Conservation (phyloP, 2,797 vertebrate genomes). For the Sebastes diploproa region DNA sequence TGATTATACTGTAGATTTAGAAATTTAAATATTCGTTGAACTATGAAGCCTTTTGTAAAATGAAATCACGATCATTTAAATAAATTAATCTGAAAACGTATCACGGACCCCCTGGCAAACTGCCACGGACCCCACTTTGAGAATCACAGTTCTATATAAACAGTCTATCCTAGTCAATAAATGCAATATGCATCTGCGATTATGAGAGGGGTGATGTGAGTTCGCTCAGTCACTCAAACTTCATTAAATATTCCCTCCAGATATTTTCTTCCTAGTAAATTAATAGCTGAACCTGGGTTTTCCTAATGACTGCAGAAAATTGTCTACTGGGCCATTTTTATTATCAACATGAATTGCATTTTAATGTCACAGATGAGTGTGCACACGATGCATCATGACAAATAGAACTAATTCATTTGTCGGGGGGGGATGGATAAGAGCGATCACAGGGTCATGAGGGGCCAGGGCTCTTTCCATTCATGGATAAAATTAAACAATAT, state of each 20-base stretch:
- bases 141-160: conserved; percentile 25
- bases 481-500: neutral
- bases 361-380: neutral
- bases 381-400: neutral
- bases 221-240: conserved; percentile 35
- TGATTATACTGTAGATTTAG: no score
- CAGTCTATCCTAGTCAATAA: conserved; percentile 23
- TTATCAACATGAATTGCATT: neutral
- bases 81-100: no score
- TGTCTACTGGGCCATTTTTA: neutral
- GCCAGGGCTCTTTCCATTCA: neutral
- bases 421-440: neutral
- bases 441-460: neutral
- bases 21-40: no score
- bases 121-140: no score
- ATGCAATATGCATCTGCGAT: conserved; percentile 33
- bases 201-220: conserved; percentile 43
- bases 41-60: no score
- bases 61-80: no score
- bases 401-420: neutral
- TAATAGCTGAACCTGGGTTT: conserved; percentile 32
- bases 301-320: conserved; percentile 47
- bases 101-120: no score
- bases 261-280: conserved; percentile 49
- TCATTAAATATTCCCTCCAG: conserved; percentile 51